Evolutionary conservation across 1,140 invertebrate species (phyloP).

Genomic region (Diplogasteroides magnus): DNA sequence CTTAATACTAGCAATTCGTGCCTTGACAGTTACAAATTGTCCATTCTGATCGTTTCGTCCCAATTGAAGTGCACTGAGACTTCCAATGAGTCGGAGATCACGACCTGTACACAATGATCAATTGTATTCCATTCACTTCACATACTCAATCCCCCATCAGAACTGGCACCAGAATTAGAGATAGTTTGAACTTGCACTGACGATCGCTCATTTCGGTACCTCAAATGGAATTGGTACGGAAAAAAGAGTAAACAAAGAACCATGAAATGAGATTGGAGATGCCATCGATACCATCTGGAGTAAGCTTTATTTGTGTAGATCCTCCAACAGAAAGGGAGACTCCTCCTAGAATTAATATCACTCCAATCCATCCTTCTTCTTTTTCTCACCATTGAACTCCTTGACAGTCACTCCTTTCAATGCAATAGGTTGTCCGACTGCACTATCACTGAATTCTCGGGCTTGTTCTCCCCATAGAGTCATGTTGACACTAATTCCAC

Average conservation of each 20-base stretch:
- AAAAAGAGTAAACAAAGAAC: too few species aligned
- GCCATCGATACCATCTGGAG: neutral
- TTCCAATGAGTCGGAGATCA: neutral
- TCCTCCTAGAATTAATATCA: neutral
- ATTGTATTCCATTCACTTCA: too few species aligned
- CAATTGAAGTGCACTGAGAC: neutral
- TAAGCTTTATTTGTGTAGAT: neutral
- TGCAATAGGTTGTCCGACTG: neutral
- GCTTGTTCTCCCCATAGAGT: neutral
- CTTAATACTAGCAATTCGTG: neutral
- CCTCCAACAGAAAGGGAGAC: neutral
- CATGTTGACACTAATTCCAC: neutral
- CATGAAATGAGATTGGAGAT: neutral
- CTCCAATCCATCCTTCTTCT: neutral
- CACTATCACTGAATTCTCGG: neutral
- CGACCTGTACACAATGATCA: too few species aligned
- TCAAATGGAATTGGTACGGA: neutral
- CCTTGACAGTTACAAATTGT: neutral
- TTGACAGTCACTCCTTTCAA: neutral
- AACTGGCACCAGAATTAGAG: neutral
- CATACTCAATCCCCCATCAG: too few species aligned
- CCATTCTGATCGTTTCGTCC: neutral
- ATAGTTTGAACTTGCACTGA: neutral
- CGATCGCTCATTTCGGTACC: neutral
- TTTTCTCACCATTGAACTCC: neutral